Percentiles rank a stretch among this genome's conserved stretches.
Evolutionary conservation across 2,797 vertebrate genomes (phyloP).

Genomic region (Lycodopsis pacificus): DNA sequence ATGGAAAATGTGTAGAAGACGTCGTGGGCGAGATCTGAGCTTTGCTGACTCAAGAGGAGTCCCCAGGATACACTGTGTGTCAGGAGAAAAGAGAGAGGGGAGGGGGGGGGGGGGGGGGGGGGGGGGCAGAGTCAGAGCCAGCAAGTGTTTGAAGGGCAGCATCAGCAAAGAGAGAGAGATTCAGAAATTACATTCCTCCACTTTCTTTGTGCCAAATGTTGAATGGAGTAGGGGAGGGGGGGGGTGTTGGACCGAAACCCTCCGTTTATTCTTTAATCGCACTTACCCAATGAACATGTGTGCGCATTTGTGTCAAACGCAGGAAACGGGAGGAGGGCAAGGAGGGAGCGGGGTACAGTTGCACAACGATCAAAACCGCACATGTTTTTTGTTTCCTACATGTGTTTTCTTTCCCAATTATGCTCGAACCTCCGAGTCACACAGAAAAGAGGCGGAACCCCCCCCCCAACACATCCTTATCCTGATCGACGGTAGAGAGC

Average conservation of each 20-base stretch:
- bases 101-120: not conserved
- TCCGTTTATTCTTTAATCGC: constrained; percentile 59
- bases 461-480: constrained; percentile 34
- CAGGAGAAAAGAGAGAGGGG: constrained; percentile 8
- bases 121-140: constrained; percentile 13
- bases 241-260: constrained; percentile 19
- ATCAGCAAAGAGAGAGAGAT: constrained; percentile 43
- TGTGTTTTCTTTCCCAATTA: constrained; percentile 78
- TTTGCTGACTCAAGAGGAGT: constrained; percentile 62
- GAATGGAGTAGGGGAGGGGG: constrained; percentile 14
- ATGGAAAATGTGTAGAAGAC: constrained; percentile 61
- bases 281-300: constrained; percentile 59
- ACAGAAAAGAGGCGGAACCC: constrained; percentile 15
- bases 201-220: constrained; percentile 57
- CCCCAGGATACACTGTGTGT: constrained; percentile 39
- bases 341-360: constrained; percentile 44
- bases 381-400: constrained; percentile 76
- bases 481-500: constrained; percentile 32
- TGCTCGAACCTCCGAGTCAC: constrained; percentile 50
- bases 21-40: constrained; percentile 55
- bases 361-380: constrained; percentile 62
- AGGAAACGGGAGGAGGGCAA: constrained; percentile 57
- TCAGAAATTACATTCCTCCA: constrained; percentile 48
- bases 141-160: constrained; percentile 54
- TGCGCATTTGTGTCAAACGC: constrained; percentile 57